Evolutionary conservation across 2,113 vertebrate species (phyloP).

Genomic region (Cottus gobio): DNA sequence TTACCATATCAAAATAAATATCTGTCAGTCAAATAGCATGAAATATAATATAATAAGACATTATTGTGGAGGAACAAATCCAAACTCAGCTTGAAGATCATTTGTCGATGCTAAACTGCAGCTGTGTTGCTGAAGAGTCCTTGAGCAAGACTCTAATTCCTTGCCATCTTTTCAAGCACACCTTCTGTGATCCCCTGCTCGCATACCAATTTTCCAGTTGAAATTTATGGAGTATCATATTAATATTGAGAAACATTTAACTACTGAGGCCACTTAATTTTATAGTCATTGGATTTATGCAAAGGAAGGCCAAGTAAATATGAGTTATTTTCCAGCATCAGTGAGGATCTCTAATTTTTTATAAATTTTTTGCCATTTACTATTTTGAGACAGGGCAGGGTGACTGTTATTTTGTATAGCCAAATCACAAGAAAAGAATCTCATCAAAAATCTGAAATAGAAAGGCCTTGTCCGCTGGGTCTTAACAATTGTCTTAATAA

Average conservation of each 20-base stretch:
- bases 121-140: background rate
- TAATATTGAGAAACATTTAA: background rate
- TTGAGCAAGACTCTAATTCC: slow-evolving; percentile 23
- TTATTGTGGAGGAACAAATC: background rate
- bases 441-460: background rate
- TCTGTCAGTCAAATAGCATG: background rate
- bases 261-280: background rate
- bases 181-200: background rate
- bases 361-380: background rate
- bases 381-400: background rate
- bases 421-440: background rate
- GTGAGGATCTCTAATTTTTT: background rate
- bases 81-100: background rate
- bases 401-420: background rate
- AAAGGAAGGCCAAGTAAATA: background rate
- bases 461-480: too few species aligned
- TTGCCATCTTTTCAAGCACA: slow-evolving; percentile 7
- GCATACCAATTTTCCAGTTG: slow-evolving; percentile 24
- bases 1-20: too few species aligned
- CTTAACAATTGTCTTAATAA: too few species aligned
- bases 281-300: background rate
- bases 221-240: slow-evolving; percentile 25
- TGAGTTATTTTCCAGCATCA: background rate
- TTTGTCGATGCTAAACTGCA: background rate
- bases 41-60: background rate